These are phyloP conservation scores for Mya arenaria DNA, from an alignment of 1,140 invertebrate genomes.

Conservation along the genomic window DNA sequence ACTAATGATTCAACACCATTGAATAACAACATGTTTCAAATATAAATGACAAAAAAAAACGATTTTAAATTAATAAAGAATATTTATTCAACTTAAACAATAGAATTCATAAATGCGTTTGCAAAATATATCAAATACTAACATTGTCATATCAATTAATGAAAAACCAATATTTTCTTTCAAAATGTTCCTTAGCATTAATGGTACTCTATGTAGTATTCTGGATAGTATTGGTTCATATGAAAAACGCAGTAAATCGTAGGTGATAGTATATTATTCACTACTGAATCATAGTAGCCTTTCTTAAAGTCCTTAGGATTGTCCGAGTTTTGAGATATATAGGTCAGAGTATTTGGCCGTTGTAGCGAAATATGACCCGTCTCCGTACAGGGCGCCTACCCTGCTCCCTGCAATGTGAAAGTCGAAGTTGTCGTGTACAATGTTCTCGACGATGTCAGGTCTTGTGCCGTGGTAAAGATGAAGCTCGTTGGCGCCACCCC, in stretches of 20 bases:
- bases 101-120: no score
- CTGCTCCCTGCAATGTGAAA: background rate
- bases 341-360: background rate
- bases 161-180: no score
- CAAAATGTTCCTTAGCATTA: no score
- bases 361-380: background rate
- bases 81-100: no score
- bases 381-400: background rate
- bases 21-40: no score
- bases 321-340: no score
- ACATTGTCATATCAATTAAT: no score
- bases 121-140: no score
- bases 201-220: conserved; percentile 67
- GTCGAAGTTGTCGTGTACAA: background rate
- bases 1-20: no score
- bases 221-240: conserved; percentile 71
- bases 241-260: conserved; percentile 69
- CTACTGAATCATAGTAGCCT: conserved; percentile 62
- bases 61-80: no score
- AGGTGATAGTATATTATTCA: conserved; percentile 61
- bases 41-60: no score
- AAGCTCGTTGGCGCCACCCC: background rate
- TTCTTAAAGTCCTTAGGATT: conserved; percentile 32
- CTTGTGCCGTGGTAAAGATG: background rate
- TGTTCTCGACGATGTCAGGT: background rate